Percentiles rank a stretch among this genome's conserved stretches.
Evolutionary conservation across 2,888 invertebrate species (phyloP).

Genomic region (Epinotia demarniana): DNA sequence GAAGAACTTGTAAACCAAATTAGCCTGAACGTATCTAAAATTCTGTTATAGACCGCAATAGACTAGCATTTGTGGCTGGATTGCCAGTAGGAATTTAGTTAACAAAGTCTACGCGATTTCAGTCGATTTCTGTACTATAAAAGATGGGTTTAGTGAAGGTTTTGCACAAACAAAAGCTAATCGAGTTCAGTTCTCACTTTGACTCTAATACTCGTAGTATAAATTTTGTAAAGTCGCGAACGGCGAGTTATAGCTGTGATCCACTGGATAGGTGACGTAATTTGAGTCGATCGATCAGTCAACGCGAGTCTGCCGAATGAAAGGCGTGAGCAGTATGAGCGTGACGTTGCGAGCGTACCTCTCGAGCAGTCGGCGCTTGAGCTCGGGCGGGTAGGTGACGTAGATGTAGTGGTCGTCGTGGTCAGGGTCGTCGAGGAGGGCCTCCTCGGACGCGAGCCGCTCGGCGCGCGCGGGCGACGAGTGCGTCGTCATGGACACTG

Average conservation of each 20-base stretch:
- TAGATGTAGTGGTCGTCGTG: constrained; percentile 93
- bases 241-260: neutral
- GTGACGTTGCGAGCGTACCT: constrained; percentile 85
- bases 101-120: no score
- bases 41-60: no score
- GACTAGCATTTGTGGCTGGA: no score
- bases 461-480: constrained; percentile 86
- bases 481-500: constrained; percentile 87
- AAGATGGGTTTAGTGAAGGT: no score
- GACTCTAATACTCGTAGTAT: no score
- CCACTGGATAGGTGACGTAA: neutral
- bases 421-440: constrained; percentile 75
- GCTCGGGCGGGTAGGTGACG: constrained; percentile 94
- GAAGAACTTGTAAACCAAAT: neutral
- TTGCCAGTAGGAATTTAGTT: no score
- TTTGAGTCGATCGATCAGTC: constrained; percentile 52
- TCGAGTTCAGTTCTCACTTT: no score
- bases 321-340: constrained; percentile 72
- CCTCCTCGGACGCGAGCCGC: constrained; percentile 74
- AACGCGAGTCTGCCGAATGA: constrained; percentile 71
- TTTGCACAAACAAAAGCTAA: no score
- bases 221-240: no score
- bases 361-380: constrained; percentile 92
- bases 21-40: neutral
- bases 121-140: no score